Base-by-base conservation (phyloP, 2,888 invertebrate species). In the Hemistola chrysoprasaria region DNA sequence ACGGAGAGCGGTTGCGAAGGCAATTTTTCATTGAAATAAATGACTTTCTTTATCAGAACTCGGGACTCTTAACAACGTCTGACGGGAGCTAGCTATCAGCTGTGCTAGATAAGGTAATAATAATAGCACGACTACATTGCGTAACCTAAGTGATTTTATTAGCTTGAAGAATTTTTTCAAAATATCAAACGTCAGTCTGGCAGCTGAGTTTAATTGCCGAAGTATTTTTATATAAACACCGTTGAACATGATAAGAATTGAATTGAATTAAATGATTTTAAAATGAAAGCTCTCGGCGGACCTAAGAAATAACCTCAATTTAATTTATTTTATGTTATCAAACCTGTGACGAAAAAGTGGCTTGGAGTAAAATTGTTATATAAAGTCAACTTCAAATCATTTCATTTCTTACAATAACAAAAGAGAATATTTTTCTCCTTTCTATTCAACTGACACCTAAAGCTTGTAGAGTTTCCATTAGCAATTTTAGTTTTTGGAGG, bases 1-100 rank as follows among this genome's bases (percentile, higher is more conserved):
- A 52, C 46, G 34, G 32, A 53, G 38, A 56, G 50, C 51, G 53
- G 56, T 59, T 55, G 57, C 53, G 59, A 55, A 59, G 51, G 58
- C 60, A 59, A 72, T 72, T 72, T 72, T 71, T 73, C 74, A 73
- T 66, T 65, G 56, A 67, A 71, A 74, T 67, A 66, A 75, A 74
- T 73, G 66, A 71, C 51, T 60, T 65, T 52, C 47, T 62, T 71
- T 74, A 73, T 74, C 72, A 16, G 16, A 16, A 2, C 16, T 16
- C 16, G 4, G 4, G 16, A 4, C 16, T 58, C 55, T 55, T 57
- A 44, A 44, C 43, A 47, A 32, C 40, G 46, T 45, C 42, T 40
- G 41, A 28, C 46, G 35, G 29, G 27, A 50, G 43, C 39, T 50
- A 50, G 59, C 53, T 47, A n/a, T 47, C 37, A 49, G 54, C 51